phyloP scores from a whole-genome alignment of 2,888 invertebrate species.

The Aquatica leii region DNA sequence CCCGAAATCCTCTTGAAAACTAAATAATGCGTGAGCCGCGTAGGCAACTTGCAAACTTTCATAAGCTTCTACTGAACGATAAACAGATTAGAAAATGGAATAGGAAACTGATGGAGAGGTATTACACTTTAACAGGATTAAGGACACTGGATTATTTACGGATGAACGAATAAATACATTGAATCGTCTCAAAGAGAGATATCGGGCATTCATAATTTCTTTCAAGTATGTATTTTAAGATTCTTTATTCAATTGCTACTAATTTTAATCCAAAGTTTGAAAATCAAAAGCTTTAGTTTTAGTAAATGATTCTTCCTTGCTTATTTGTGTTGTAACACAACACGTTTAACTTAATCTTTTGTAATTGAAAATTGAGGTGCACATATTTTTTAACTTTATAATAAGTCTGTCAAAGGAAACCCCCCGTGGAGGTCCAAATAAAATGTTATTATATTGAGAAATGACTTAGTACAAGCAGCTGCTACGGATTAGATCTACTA shows the following conservation, averaged over 20 bases:
- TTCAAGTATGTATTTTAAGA: no score
- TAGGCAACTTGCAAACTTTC: conserved; percentile 48
- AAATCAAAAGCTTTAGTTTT: no score
- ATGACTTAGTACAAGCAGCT: conserved; percentile 53
- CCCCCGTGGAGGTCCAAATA: conserved; percentile 52
- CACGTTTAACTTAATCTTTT: conserved; percentile 42
- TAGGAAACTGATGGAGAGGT: conserved; percentile 57
- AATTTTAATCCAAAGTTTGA: no score
- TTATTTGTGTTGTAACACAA: no score
- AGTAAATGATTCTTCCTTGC: no score
- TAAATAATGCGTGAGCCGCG: conserved; percentile 47
- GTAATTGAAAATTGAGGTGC: conserved; percentile 52
- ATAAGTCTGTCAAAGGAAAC: conserved; percentile 54
- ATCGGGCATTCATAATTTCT: neutral
- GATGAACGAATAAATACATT: conserved; percentile 30
- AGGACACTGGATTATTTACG: conserved; percentile 52
- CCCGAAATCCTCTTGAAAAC: conserved; percentile 48
- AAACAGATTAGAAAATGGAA: conserved; percentile 60
- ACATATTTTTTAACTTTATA: conserved; percentile 53
- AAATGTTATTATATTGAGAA: conserved; percentile 56
- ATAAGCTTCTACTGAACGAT: conserved; percentile 53
- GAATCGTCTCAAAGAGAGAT: neutral
- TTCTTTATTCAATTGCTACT: no score
- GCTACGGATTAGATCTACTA: conserved; percentile 52
- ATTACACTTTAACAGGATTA: conserved; percentile 59